Evolutionary conservation across 2,113 vertebrate species (phyloP).

Genomic region (Petroica traversi): DNA sequence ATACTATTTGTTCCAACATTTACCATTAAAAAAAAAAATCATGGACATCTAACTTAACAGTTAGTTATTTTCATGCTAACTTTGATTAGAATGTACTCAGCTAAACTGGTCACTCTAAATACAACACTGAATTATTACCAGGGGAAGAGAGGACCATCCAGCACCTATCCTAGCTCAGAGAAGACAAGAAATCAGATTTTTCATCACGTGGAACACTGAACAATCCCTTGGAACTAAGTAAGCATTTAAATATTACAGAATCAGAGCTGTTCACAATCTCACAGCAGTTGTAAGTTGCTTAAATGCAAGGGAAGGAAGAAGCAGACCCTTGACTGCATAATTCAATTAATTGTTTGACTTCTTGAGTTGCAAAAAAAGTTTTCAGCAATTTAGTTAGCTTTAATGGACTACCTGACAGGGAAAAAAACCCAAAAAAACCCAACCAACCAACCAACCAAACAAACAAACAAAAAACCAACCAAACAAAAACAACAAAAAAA

Average conservation of each 20-base stretch:
- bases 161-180: neutral
- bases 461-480: neutral
- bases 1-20: slow-evolving; percentile 73
- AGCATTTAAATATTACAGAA: neutral
- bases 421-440: too few species aligned
- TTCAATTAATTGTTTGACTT: neutral
- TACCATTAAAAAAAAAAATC: neutral
- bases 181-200: neutral
- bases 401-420: neutral
- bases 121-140: neutral
- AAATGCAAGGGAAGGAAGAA: neutral
- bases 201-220: neutral
- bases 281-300: neutral
- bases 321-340: neutral
- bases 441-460: neutral
- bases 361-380: neutral
- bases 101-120: neutral
- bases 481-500: neutral
- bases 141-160: neutral
- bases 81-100: slow-evolving; percentile 18
- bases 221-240: neutral
- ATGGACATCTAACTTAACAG: slow-evolving; percentile 32
- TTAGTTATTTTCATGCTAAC: slow-evolving; percentile 35
- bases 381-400: neutral
- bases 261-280: neutral